Evolutionary conservation across 2,888 invertebrate genomes (phyloP).

Genomic region (Encarsia formosa): DNA sequence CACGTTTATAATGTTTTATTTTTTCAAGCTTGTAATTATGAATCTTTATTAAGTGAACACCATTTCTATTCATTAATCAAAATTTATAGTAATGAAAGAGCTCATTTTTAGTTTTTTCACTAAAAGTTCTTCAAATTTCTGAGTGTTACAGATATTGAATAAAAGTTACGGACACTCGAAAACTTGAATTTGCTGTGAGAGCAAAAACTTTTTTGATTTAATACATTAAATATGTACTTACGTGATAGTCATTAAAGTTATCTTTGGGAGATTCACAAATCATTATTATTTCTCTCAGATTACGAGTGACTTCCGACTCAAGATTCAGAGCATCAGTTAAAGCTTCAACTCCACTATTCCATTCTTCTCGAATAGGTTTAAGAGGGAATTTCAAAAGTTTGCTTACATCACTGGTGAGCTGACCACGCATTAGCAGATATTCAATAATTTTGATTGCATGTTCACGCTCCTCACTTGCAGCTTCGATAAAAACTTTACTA

Average conservation of each 20-base stretch:
- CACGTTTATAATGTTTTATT: too few relatives aligned
- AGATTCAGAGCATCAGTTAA: conserved; percentile 72
- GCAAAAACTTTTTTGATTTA: too few relatives aligned
- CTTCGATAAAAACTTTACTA: conserved; percentile 78
- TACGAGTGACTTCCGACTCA: conserved; percentile 74
- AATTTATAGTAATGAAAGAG: too few relatives aligned
- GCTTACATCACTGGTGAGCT: conserved; percentile 62
- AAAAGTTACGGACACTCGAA: too few relatives aligned
- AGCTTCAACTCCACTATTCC: conserved; percentile 65
- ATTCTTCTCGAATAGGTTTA: conserved; percentile 48
- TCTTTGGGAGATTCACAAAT: conserved; percentile 60
- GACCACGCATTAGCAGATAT: conserved; percentile 82
- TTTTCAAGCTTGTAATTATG: too few relatives aligned
- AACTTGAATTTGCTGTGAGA: too few relatives aligned
- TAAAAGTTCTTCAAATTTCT: too few relatives aligned
- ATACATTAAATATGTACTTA: too few relatives aligned
- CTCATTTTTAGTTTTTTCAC: too few relatives aligned
- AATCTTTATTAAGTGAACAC: too few relatives aligned
- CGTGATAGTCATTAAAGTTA: conserved; percentile 74
- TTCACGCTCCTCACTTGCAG: conserved; percentile 80
- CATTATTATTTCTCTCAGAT: conserved; percentile 67
- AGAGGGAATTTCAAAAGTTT: conserved; percentile 55
- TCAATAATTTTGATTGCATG: conserved; percentile 86
- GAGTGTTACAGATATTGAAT: too few relatives aligned
- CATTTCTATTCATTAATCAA: too few relatives aligned